Base-by-base conservation (phyloP, 2,888 invertebrate genomes). In the Hypercompe scribonia region DNA sequence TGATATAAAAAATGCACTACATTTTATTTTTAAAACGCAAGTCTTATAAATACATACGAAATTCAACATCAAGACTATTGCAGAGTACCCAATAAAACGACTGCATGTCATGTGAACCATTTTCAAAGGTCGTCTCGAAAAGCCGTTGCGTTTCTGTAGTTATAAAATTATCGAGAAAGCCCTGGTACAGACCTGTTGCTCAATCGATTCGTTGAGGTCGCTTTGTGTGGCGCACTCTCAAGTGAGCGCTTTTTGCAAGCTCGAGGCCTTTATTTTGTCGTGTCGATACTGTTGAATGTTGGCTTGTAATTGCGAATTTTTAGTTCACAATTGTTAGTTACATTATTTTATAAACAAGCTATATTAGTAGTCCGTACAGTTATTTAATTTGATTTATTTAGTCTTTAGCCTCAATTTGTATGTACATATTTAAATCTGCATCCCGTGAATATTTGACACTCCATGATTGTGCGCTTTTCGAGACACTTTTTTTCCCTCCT, bases 131-230 rank as follows among this genome's bases (percentile, higher is more conserved):
- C 70, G 61, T 70, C 73, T 76, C 65, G 71, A 76, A 78, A 77
- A 76, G 74, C 70, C 65, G 64, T 72, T 82, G 83, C 81, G 81
- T 80, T 78, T 72, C 28, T 75, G 74, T 76, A 74, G 69, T 63
- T 79, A 76, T 75, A 76, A 76, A 72, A 69, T 68, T 78, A 75
- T 78, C 78, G 80, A 78, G 77, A 83, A 84, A 86, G 86, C 86
- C 86, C 86, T 80, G 85, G 80, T 73, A 75, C 66, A 78, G 83
- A 93, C 93, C 93, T 93, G 93, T 93, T 92, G 93, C 93, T 91
- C 87, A 86, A 93, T 93, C 93, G 93, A 93, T 93, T 90, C 80
- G 85, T 79, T 82, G 85, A 83, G 81, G 79, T 83, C 86, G 86
- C 88, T 88, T 87, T 88, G 86, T 87, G 86, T 82, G 83, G 88